Percentiles rank a stretch among this genome's conserved stretches.
These are phyloP conservation scores for Diachrysia chrysitis DNA, from an alignment of 2,888 invertebrate species.

Conservation along the genomic window DNA sequence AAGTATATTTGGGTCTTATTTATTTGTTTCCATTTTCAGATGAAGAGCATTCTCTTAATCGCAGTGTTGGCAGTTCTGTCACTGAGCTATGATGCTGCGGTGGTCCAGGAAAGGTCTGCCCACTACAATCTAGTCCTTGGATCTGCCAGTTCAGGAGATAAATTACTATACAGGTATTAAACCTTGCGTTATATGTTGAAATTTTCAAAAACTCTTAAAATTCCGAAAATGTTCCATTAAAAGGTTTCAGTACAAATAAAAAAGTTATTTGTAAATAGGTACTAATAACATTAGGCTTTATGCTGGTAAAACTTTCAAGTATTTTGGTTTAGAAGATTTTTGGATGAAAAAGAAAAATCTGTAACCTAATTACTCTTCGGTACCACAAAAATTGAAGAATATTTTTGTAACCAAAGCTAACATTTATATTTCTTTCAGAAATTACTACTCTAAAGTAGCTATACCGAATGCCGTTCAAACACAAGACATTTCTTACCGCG, in stretches of 20 bases:
- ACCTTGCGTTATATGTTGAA: background rate
- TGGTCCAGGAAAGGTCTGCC: background rate
- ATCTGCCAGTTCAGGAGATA: background rate
- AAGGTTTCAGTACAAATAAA: no score
- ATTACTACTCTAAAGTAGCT: slow-evolving; percentile 58
- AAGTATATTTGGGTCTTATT: no score
- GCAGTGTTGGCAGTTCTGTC: slow-evolving; percentile 13
- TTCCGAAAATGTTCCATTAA: no score
- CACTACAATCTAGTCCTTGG: background rate
- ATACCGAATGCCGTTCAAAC: slow-evolving; percentile 70
- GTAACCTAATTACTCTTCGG: no score
- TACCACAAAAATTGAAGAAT: no score
- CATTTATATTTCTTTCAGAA: slow-evolving; percentile 17
- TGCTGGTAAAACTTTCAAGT: no score
- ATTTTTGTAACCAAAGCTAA: no score
- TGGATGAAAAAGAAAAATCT: no score
- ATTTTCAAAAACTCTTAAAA: no score
- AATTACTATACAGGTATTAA: slow-evolving; percentile 23
- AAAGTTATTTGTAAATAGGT: no score
- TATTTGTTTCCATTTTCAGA: slow-evolving; percentile 14
- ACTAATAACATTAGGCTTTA: no score
- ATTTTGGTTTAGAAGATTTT: no score
- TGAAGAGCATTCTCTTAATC: slow-evolving; percentile 19
- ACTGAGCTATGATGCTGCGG: slow-evolving; percentile 12
- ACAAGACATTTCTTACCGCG: slow-evolving; percentile 75